Percentiles rank a stretch among this genome's conserved stretches.
Conservation (phyloP, 2,888 invertebrate species). For the Lissonota sp. region DNA sequence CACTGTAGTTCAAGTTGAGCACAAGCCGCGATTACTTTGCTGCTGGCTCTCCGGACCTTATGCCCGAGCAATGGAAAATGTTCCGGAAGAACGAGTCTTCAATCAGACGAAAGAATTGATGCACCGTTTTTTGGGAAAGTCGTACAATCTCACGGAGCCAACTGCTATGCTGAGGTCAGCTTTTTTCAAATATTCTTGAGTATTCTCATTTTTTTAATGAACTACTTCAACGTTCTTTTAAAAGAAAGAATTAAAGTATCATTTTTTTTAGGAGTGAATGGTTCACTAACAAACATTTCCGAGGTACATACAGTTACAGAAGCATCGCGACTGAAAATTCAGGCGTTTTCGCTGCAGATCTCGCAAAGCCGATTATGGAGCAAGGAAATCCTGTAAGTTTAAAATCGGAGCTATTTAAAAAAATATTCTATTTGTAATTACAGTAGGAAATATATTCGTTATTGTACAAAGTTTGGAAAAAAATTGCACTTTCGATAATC, state of each 20-base stretch:
- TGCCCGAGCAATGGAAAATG: slow-evolving; percentile 86
- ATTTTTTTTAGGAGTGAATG: slow-evolving; percentile 87
- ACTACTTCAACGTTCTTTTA: too few species aligned
- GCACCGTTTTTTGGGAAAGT: slow-evolving; percentile 84
- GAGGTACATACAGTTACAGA: slow-evolving; percentile 89
- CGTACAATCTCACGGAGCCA: slow-evolving; percentile 74
- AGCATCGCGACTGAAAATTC: slow-evolving; percentile 84
- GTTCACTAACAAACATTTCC: slow-evolving; percentile 88
- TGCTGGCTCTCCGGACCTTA: slow-evolving; percentile 88
- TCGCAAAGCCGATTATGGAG: slow-evolving; percentile 85
- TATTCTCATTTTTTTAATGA: slow-evolving; percentile 9
- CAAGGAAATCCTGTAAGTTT: slow-evolving; percentile 79
- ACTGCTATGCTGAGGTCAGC: slow-evolving; percentile 85
- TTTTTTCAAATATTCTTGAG: not conserved
- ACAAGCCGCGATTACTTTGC: slow-evolving; percentile 87
- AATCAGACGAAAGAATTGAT: slow-evolving; percentile 84
- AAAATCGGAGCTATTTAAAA: not conserved
- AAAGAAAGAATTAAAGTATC: slow-evolving; percentile 3
- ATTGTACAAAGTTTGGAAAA: too few species aligned
- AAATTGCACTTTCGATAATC: too few species aligned
- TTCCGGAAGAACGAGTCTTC: slow-evolving; percentile 85
- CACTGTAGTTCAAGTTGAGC: slow-evolving; percentile 87
- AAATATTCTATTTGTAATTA: too few species aligned
- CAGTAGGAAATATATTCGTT: too few species aligned
- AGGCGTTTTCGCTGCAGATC: slow-evolving; percentile 84